Conservation (phyloP, 2,888 invertebrate genomes). For the Bellardia pandia region DNA sequence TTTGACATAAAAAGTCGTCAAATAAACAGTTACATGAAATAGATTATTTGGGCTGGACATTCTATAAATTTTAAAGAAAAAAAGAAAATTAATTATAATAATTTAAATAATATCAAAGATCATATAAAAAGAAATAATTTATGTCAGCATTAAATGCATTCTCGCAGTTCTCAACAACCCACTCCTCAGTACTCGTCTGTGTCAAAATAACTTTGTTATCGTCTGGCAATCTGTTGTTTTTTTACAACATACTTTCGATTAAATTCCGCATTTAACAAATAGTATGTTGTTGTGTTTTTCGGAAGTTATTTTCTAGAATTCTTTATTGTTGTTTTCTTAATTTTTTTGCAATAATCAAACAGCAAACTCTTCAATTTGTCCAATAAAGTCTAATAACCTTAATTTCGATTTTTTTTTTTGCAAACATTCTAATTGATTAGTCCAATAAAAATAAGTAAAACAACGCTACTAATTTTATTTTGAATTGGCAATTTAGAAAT, state of each 20-base stretch:
- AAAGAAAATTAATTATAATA: too few species aligned
- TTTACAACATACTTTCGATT: neutral
- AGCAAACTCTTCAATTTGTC: neutral
- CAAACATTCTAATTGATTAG: too few species aligned
- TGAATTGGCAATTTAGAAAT: conserved; percentile 11
- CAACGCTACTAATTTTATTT: neutral
- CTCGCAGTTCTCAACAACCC: too few species aligned
- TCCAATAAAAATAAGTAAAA: neutral
- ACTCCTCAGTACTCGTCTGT: neutral
- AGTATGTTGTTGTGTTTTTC: neutral
- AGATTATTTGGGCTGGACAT: too few species aligned
- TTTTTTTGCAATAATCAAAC: conserved; percentile 9
- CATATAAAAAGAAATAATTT: too few species aligned
- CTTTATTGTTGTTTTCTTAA: neutral
- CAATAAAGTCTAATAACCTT: neutral
- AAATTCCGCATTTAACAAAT: conserved; percentile 15
- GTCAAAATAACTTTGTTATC: neutral
- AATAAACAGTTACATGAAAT: too few species aligned
- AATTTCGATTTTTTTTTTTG: neutral
- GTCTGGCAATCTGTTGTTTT: neutral
- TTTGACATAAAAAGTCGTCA: too few species aligned
- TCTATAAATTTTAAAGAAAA: too few species aligned
- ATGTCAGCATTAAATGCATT: too few species aligned
- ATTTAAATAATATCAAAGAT: too few species aligned
- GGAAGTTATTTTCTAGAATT: conserved; percentile 30